Percentiles rank a stretch among this genome's conserved stretches.
These are phyloP conservation scores for Netelia melanura DNA, from an alignment of 2,888 invertebrate species.

Conservation along the genomic window DNA sequence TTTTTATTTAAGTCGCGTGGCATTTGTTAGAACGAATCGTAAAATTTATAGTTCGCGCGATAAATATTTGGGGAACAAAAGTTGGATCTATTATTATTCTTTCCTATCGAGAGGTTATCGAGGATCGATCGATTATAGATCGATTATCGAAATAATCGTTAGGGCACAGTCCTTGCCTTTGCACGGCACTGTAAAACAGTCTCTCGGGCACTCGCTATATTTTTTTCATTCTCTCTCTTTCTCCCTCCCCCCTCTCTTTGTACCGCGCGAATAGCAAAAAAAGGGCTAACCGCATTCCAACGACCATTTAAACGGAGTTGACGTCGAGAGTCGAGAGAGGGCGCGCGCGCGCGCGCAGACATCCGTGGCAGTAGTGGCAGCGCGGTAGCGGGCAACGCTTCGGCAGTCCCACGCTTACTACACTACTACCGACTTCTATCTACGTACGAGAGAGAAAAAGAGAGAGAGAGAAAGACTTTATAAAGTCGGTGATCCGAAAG, in stretches of 20 bases:
- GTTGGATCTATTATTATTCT: background rate
- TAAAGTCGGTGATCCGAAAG: no score
- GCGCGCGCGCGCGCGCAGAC: slow-evolving; percentile 29
- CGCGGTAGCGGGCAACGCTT: slow-evolving; percentile 59
- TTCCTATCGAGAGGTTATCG: background rate
- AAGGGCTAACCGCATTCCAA: slow-evolving; percentile 84
- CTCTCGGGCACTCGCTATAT: background rate
- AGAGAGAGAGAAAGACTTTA: no score
- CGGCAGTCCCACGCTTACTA: slow-evolving; percentile 37
- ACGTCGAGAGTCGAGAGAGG: slow-evolving; percentile 15
- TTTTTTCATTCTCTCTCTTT: slow-evolving; percentile 1
- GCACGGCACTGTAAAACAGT: slow-evolving; percentile 46
- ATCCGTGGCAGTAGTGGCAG: slow-evolving; percentile 63
- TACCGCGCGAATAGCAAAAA: slow-evolving; percentile 77
- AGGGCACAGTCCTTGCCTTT: slow-evolving; percentile 15
- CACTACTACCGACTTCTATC: background rate
- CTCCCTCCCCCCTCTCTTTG: slow-evolving; percentile 31
- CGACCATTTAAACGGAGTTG: slow-evolving; percentile 83
- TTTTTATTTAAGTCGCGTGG: background rate
- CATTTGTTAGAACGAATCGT: no score
- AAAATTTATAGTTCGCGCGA: no score
- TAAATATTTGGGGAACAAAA: no score
- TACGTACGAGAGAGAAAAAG: background rate
- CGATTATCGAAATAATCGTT: slow-evolving; percentile 25
- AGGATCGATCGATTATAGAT: background rate